phyloP scores from a whole-genome alignment of 2,113 vertebrate genomes.

The Aspiorhynchus laticeps region DNA sequence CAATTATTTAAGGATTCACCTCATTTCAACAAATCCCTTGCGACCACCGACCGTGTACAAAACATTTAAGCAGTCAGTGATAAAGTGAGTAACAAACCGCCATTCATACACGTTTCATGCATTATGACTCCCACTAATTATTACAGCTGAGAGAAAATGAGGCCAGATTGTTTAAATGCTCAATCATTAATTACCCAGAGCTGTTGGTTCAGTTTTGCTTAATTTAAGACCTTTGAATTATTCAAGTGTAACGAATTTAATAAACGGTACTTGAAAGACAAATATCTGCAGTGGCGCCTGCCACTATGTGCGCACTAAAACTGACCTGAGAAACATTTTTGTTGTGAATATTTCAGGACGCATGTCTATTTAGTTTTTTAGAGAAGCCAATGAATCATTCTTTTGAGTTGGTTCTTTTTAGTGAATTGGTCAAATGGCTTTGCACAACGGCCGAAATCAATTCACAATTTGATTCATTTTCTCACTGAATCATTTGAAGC shows the following conservation, averaged over 20 bases:
- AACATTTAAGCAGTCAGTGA: slow-evolving; percentile 10
- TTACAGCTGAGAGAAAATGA: slow-evolving; percentile 4
- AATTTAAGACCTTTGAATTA: not conserved
- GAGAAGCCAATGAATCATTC: not conserved
- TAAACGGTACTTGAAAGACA: not conserved
- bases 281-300: not conserved
- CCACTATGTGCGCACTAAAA: not conserved
- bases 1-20: slow-evolving; percentile 1
- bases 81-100: slow-evolving; percentile 12
- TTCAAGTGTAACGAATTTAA: not conserved
- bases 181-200: slow-evolving; percentile 6
- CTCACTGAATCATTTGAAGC: no score
- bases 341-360: not conserved
- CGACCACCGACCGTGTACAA: not conserved
- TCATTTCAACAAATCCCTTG: slow-evolving; percentile 12
- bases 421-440: not conserved
- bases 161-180: not conserved
- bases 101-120: not conserved
- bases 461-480: not conserved
- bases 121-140: slow-evolving; percentile 9
- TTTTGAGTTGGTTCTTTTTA: not conserved
- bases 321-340: not conserved
- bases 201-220: slow-evolving; percentile 4
- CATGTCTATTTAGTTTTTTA: not conserved
- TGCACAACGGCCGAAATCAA: not conserved